Evolutionary conservation across 2,113 vertebrate species (phyloP).

Genomic region (Psittacara wagleri): DNA sequence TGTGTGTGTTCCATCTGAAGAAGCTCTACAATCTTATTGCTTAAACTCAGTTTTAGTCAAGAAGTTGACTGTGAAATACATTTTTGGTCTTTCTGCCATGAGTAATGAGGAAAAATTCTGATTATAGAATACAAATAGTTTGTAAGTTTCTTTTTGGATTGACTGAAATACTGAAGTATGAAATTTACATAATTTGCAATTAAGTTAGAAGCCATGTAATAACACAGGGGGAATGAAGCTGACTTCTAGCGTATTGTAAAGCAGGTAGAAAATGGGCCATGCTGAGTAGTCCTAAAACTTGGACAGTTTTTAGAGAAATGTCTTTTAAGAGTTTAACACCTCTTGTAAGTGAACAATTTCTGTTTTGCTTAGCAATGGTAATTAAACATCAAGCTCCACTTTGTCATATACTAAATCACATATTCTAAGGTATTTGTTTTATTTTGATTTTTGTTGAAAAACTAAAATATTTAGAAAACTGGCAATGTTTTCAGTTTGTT

Average conservation of each 20-base stretch:
- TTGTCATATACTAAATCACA: not conserved
- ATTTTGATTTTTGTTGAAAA: not conserved
- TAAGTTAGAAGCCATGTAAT: not conserved
- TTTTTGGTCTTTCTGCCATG: not conserved
- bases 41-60: not conserved
- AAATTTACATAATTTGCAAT: not conserved
- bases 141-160: not conserved
- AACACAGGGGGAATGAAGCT: not conserved
- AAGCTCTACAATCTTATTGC: not conserved
- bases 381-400: not conserved
- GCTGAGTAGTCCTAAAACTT: not conserved
- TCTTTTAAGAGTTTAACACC: not conserved
- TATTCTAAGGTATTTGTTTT: accelerated
- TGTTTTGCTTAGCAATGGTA: not conserved
- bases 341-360: not conserved
- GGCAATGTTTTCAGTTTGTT: not conserved
- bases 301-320: not conserved
- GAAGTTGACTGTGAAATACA: not conserved
- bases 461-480: not conserved
- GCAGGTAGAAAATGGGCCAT: not conserved
- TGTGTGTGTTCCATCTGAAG: not conserved
- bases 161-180: not conserved
- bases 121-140: not conserved
- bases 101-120: not conserved
- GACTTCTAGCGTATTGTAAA: not conserved